A percentile compares a stretch with the other conserved stretches of the same genome.
Evolutionary conservation across 1,140 invertebrate genomes (phyloP).

Genomic region (Drosophila setifemur): DNA sequence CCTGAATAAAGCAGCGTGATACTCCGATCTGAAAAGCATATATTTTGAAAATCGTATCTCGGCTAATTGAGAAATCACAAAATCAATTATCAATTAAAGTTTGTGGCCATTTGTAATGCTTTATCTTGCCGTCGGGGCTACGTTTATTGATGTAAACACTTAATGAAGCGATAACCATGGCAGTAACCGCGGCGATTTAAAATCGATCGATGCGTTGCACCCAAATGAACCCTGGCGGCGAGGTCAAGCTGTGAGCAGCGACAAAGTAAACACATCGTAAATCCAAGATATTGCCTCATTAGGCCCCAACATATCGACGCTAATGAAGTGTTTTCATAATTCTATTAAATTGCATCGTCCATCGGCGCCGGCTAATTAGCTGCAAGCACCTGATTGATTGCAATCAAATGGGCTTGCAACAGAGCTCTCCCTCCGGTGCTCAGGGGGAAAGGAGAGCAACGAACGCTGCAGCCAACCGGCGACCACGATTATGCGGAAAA

Average conservation of each 20-base stretch:
- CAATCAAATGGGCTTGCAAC: conserved; percentile 30
- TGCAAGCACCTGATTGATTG: conserved; percentile 39
- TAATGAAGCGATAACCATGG: neutral
- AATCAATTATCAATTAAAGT: conserved; percentile 15
- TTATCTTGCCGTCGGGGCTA: neutral
- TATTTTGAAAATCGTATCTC: too few relatives aligned
- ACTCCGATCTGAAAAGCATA: too few relatives aligned
- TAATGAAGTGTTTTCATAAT: conserved; percentile 46
- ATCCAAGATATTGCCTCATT: conserved; percentile 13
- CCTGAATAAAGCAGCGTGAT: conserved; percentile 7
- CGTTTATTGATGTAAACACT: conserved; percentile 14
- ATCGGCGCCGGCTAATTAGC: conserved; percentile 18
- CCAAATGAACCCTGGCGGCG: neutral
- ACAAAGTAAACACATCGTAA: conserved; percentile 24
- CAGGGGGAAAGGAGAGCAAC: conserved; percentile 2
- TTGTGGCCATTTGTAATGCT: neutral
- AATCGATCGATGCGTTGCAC: neutral
- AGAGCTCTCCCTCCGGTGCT: neutral
- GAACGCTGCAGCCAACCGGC: conserved; percentile 6
- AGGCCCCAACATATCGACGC: too few relatives aligned
- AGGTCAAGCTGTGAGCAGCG: too few relatives aligned
- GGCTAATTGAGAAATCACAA: conserved; percentile 11
- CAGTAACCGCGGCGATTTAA: neutral
- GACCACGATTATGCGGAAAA: conserved; percentile 41
- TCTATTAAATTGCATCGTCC: conserved; percentile 33